A percentile compares a stretch with the other conserved stretches of the same genome.
Evolutionary conservation across 2,888 invertebrate genomes (phyloP).

Genomic region (Phaedon cochleariae): DNA sequence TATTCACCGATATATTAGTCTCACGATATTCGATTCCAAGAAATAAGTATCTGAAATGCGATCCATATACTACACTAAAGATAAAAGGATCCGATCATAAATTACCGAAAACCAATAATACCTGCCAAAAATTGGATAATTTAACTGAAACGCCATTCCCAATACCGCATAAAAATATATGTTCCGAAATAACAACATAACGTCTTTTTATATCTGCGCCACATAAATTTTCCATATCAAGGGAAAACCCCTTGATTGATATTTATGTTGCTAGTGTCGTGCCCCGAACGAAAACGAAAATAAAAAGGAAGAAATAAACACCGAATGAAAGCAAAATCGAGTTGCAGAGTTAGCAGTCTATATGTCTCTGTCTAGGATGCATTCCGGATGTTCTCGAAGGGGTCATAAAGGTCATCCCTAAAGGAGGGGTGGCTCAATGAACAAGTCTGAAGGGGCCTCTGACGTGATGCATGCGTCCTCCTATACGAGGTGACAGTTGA

Average conservation of each 20-base stretch:
- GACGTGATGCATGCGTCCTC: not conserved
- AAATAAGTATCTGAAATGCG: slow-evolving; percentile 27
- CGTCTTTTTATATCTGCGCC: slow-evolving; percentile 27
- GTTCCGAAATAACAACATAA: slow-evolving; percentile 28
- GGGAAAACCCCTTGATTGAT: slow-evolving; percentile 44
- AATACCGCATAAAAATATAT: slow-evolving; percentile 34
- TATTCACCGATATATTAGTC: slow-evolving; percentile 1
- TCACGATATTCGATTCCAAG: not conserved
- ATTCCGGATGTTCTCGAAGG: slow-evolving; percentile 47
- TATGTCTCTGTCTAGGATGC: slow-evolving; percentile 47
- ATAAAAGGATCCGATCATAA: slow-evolving; percentile 37
- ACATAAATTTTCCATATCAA: slow-evolving; percentile 37
- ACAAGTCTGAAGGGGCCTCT: slow-evolving; percentile 33
- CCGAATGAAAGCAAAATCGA: slow-evolving; percentile 38
- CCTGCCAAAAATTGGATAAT: slow-evolving; percentile 38
- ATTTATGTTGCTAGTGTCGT: slow-evolving; percentile 45
- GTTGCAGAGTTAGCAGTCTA: slow-evolving; percentile 42
- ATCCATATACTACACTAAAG: slow-evolving; percentile 25
- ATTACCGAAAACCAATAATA: slow-evolving; percentile 32
- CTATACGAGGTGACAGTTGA: not conserved
- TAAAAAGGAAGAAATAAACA: slow-evolving; percentile 33
- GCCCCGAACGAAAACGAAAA: slow-evolving; percentile 34
- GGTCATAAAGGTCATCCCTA: slow-evolving; percentile 49
- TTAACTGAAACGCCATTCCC: slow-evolving; percentile 28
- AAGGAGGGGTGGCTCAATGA: slow-evolving; percentile 44